phyloP scores from a whole-genome alignment of 53 echinoderm and acorn worm genomes.

The Actinopyga echinites region DNA sequence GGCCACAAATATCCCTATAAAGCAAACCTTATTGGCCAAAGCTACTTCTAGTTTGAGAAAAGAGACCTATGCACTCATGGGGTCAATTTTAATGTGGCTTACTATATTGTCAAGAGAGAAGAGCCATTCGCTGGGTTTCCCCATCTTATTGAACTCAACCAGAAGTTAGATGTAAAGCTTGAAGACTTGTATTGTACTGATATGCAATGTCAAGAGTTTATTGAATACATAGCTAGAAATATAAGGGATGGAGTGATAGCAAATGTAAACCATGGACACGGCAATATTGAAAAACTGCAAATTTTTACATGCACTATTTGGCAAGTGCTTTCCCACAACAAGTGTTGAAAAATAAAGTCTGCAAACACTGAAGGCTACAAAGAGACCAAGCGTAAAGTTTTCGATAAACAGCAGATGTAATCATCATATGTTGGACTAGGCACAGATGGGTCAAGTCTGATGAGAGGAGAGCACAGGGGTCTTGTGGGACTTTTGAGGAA shows the following conservation, averaged over 20 bases:
- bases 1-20: constrained; percentile 1
- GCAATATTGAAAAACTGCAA: constrained; percentile 18
- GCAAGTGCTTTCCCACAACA: not conserved
- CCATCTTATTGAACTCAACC: not conserved
- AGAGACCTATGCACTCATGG: not conserved
- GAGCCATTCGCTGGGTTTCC: not conserved
- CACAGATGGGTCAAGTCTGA: not conserved
- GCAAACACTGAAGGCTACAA: not conserved
- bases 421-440: not conserved
- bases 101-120: constrained; percentile 4
- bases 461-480: constrained; percentile 32
- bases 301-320: not conserved
- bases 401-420: not conserved
- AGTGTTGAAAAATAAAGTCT: not conserved
- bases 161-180: not conserved
- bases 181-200: not conserved
- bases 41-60: not conserved
- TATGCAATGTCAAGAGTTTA: not conserved
- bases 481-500: constrained; percentile 16
- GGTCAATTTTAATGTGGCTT: not conserved
- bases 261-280: not conserved
- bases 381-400: not conserved
- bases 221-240: not conserved
- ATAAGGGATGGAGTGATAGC: not conserved
- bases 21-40: not conserved